Conservation (phyloP, 64 coral and sea anemone species). For the Montipora cactus region DNA sequence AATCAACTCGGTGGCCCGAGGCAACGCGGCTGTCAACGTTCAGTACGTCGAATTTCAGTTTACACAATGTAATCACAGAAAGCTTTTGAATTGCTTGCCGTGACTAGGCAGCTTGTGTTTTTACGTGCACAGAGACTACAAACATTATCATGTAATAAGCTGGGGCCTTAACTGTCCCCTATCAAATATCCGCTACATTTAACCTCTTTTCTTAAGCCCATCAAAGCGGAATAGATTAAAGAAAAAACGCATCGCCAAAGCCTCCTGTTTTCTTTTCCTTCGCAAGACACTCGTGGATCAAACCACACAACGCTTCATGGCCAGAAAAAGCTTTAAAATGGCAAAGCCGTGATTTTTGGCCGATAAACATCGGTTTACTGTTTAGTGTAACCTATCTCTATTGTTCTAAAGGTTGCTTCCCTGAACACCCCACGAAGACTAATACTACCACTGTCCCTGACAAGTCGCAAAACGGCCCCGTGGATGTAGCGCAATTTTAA, state of each 20-base stretch:
- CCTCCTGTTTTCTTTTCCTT: background rate
- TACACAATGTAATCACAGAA: conserved; percentile 60
- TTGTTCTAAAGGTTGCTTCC: conserved; percentile 77
- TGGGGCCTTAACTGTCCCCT: conserved; percentile 61
- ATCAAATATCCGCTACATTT: conserved; percentile 69
- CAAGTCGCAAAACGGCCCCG: conserved; percentile 1
- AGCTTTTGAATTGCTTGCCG: conserved; percentile 78
- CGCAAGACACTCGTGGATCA: background rate
- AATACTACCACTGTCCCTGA: conserved; percentile 38
- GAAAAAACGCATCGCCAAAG: background rate
- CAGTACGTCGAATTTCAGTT: conserved; percentile 6
- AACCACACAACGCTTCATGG: conserved; percentile 11
- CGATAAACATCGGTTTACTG: conserved; percentile 89
- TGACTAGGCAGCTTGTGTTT: conserved; percentile 63
- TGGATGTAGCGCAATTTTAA: background rate
- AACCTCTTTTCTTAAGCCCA: conserved; percentile 52
- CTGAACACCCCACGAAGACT: conserved; percentile 65
- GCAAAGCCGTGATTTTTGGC: conserved; percentile 61
- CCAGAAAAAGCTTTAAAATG: conserved; percentile 55
- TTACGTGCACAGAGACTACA: conserved; percentile 72
- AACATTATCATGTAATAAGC: conserved; percentile 79
- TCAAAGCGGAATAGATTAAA: conserved; percentile 33
- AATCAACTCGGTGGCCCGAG: conserved; percentile 17
- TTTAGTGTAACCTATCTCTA: conserved; percentile 81
- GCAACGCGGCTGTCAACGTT: background rate